These are phyloP conservation scores for Ephialtes manifestator DNA, from an alignment of 2,888 invertebrate species.

Conservation along the genomic window DNA sequence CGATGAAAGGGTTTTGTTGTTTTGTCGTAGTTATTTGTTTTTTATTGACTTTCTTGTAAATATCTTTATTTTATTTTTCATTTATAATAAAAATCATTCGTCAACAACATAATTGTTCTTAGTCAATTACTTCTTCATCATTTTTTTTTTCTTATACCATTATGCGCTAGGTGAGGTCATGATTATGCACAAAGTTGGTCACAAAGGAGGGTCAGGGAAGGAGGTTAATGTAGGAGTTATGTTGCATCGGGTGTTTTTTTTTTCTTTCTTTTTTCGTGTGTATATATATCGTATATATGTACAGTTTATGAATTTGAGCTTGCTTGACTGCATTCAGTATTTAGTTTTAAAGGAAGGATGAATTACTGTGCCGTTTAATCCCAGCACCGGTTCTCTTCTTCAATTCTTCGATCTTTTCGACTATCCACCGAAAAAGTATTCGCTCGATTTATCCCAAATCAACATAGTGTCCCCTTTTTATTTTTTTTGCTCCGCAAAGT, in stretches of 20 bases:
- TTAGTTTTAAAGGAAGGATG: slow-evolving; percentile 82
- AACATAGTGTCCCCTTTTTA: slow-evolving; percentile 13
- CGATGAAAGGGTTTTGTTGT: no score
- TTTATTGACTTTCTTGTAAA: slow-evolving; percentile 85
- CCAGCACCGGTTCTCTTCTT: slow-evolving; percentile 45
- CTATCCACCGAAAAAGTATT: slow-evolving; percentile 35
- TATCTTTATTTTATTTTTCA: slow-evolving; percentile 86
- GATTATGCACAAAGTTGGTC: slow-evolving; percentile 86
- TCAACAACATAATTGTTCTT: slow-evolving; percentile 86
- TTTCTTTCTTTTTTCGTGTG: slow-evolving; percentile 44
- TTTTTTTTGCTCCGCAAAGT: no score
- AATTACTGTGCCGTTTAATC: slow-evolving; percentile 73
- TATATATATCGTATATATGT: slow-evolving; percentile 84
- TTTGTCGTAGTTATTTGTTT: no score
- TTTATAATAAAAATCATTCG: slow-evolving; percentile 86
- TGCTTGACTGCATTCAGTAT: slow-evolving; percentile 80
- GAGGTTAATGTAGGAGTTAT: slow-evolving; percentile 79
- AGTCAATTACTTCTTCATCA: slow-evolving; percentile 84
- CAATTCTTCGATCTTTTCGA: slow-evolving; percentile 40
- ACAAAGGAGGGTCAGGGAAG: slow-evolving; percentile 76
- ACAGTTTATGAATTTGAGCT: slow-evolving; percentile 85
- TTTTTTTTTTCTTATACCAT: slow-evolving; percentile 69
- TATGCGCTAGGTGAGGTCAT: slow-evolving; percentile 79
- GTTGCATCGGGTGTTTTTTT: slow-evolving; percentile 81
- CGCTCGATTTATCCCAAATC: slow-evolving; percentile 15